A percentile compares a stretch with the other conserved stretches of the same genome.
phyloP scores from a whole-genome alignment of 2,888 invertebrate species.

The Tortrix viridana region DNA sequence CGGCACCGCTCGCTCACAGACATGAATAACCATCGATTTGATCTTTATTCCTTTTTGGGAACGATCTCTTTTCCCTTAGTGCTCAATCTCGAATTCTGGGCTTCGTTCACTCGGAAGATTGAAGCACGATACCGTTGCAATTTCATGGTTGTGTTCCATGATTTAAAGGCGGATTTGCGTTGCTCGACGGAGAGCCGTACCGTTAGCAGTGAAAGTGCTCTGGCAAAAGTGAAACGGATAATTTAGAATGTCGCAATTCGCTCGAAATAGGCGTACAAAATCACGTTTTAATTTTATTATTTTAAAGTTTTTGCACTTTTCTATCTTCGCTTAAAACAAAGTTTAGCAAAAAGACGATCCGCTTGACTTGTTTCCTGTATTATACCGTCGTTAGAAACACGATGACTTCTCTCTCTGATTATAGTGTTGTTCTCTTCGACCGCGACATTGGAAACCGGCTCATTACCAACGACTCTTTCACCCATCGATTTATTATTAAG shows the following conservation, averaged over 20 bases:
- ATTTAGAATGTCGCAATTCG: slow-evolving; percentile 67
- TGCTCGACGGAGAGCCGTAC: slow-evolving; percentile 55
- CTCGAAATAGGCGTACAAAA: slow-evolving; percentile 70
- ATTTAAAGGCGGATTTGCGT: slow-evolving; percentile 54
- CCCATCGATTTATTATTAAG: slow-evolving; percentile 49
- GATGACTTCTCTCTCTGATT: slow-evolving; percentile 33
- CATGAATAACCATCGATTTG: slow-evolving; percentile 38
- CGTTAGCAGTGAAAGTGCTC: slow-evolving; percentile 80
- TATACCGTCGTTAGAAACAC: slow-evolving; percentile 22
- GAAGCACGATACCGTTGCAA: slow-evolving; percentile 1
- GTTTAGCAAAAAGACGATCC: slow-evolving; percentile 14
- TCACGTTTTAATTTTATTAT: slow-evolving; percentile 46
- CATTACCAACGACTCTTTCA: slow-evolving; percentile 47
- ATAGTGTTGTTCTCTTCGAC: slow-evolving; percentile 25
- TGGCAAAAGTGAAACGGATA: slow-evolving; percentile 80
- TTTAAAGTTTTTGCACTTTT: slow-evolving; percentile 11
- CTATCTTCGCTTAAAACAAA: slow-evolving; percentile 21
- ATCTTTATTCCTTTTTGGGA: slow-evolving; percentile 46
- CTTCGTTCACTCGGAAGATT: slow-evolving; percentile 37
- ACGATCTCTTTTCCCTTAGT: slow-evolving; percentile 47
- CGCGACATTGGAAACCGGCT: slow-evolving; percentile 35
- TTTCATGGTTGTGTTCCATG: slow-evolving; percentile 19
- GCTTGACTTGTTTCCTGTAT: slow-evolving; percentile 20
- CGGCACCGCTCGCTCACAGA: slow-evolving; percentile 44
- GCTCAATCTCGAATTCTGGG: slow-evolving; percentile 40